Percentiles rank a stretch among this genome's conserved stretches.
These are phyloP conservation scores for Lynx canadensis DNA, from an alignment of 2,113 vertebrate species.

Conservation along the genomic window DNA sequence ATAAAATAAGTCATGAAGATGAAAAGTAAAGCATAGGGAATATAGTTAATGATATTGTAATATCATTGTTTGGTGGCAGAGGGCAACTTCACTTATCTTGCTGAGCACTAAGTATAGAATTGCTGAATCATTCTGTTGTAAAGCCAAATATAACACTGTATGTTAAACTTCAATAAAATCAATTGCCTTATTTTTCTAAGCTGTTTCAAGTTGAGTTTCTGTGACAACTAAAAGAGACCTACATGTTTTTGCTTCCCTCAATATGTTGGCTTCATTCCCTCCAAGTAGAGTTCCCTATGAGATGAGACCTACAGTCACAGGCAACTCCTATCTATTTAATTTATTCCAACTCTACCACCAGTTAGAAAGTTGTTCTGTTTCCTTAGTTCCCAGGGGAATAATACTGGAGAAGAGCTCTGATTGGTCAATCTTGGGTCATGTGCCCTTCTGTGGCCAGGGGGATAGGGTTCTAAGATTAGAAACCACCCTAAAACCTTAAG, in stretches of 20 bases:
- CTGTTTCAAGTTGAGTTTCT: constrained; percentile 21
- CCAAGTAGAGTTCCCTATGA: background rate
- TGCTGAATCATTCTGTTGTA: background rate
- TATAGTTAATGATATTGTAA: background rate
- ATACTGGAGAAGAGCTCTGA: background rate
- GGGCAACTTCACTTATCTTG: background rate
- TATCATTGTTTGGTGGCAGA: background rate
- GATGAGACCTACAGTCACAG: background rate
- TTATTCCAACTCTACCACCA: background rate
- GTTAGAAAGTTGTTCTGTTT: background rate
- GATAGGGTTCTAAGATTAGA: background rate
- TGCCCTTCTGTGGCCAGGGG: background rate
- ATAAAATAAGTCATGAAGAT: background rate
- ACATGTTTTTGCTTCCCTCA: background rate
- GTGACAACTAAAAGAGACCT: background rate
- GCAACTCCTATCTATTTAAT: background rate
- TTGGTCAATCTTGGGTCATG: background rate
- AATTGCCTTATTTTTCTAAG: background rate
- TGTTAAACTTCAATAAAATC: background rate
- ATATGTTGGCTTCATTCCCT: background rate
- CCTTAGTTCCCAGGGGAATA: background rate
- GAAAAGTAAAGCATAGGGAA: background rate
- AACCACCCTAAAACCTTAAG: background rate
- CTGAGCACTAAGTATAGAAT: background rate
- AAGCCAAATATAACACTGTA: background rate